phyloP scores from a whole-genome alignment of 2,888 invertebrate genomes.

The Hetaerina titia region DNA sequence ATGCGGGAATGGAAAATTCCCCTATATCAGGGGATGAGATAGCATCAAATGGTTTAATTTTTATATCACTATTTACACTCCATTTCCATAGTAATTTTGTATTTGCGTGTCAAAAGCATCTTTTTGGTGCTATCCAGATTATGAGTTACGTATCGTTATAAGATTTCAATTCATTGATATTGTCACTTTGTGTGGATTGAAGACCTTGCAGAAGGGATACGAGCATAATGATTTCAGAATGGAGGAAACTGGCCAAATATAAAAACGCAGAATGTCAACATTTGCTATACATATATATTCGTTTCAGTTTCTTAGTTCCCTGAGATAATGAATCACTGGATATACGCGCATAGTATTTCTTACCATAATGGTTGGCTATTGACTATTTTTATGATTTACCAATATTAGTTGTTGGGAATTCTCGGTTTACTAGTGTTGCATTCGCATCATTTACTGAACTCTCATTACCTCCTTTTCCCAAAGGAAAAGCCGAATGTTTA shows the following conservation, averaged over 20 bases:
- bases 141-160: background rate
- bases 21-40: slow-evolving; percentile 28
- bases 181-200: background rate
- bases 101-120: slow-evolving; percentile 46
- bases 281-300: background rate
- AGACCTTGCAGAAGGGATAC: background rate
- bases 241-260: background rate
- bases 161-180: slow-evolving; percentile 34
- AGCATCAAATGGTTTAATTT: slow-evolving; percentile 53
- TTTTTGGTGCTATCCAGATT: background rate
- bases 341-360: too few species aligned
- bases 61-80: slow-evolving; percentile 56
- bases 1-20: slow-evolving; percentile 39
- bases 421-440: too few species aligned
- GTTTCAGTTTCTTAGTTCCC: too few species aligned
- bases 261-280: background rate
- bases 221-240: background rate
- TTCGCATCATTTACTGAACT: too few species aligned
- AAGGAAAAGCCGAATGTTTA: too few species aligned
- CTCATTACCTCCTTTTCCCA: too few species aligned
- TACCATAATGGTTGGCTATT: too few species aligned
- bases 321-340: too few species aligned
- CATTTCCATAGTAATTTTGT: slow-evolving; percentile 63
- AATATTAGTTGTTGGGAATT: too few species aligned
- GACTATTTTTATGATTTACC: too few species aligned